Base-by-base conservation (phyloP, 2,113 vertebrate species). In the Chrysemys picta region DNA sequence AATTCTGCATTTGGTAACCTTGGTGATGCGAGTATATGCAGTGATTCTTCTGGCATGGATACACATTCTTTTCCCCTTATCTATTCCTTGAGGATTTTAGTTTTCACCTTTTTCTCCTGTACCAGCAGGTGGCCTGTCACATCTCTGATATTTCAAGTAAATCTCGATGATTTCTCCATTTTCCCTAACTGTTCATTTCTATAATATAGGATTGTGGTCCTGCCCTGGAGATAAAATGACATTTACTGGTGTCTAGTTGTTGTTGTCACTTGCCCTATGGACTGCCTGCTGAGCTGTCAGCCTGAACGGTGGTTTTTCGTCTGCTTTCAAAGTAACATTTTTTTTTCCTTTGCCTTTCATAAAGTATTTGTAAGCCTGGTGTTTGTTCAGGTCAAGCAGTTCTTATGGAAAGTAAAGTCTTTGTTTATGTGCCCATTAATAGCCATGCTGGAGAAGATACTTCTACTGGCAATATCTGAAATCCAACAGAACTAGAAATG, bases 281-380 rank as follows among this genome's bases (percentile, higher is more conserved):
- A 31, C 35, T 82, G 31, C 2, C 5, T 89, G 19, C 24, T 45
- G 25, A 50, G 85, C 10, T 85, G 88, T 16, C 14, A 45, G 93
- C n/a, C 54, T 12, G 25, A 38, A 59, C 25, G 4, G 24, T 19
- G 45, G 22, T 9, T 38, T 72, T 89, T 91, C 0, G 0, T 69
- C n/a, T 56, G 47, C n/a, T 22, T 42, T 29, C 56, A 92, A 93
- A 62, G 10, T 35, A 82, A 45, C 38, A 17, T 9, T 62, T 56
- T 53, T 53, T 72, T 0, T 21, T 90, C 78, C 69, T 29, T 85
- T 59, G 53, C 35, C 22, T 76, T 83, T 62, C 49, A 19, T 6
- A 1, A n/a, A 45, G 5, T 0, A 56, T 6, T 14, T 0, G 0
- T 24, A 1, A 0, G 1, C 31, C 52, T 76, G 19, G 11, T 50